These are phyloP conservation scores for Protobothrops flavoviridis DNA, from an alignment of 2,113 vertebrate species.

Conservation along the genomic window DNA sequence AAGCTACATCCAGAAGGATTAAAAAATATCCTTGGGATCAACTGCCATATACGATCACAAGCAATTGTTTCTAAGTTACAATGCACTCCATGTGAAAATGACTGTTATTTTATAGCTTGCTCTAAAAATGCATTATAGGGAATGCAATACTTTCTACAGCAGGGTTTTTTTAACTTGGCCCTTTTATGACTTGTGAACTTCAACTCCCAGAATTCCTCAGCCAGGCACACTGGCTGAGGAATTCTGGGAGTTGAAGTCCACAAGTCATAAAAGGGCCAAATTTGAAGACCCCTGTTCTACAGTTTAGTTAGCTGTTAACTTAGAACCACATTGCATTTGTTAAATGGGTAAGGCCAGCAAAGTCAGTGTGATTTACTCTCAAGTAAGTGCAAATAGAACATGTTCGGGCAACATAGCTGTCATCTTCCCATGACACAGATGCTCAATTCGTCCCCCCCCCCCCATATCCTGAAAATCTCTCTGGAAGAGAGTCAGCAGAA, in stretches of 20 bases:
- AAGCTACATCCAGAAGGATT: neutral
- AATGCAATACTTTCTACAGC: too few relatives aligned
- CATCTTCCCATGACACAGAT: neutral
- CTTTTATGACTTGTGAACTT: too few relatives aligned
- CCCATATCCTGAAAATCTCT: neutral
- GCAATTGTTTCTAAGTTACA: neutral
- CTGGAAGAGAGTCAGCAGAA: neutral
- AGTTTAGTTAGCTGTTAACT: neutral
- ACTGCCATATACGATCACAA: neutral
- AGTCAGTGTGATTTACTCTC: neutral
- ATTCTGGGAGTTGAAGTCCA: too few relatives aligned
- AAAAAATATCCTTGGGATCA: neutral
- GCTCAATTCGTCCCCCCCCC: neutral
- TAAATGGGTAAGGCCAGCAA: neutral
- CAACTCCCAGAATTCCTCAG: too few relatives aligned
- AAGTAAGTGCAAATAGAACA: too few relatives aligned
- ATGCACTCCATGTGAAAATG: neutral
- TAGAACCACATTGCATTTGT: neutral
- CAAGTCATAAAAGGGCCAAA: too few relatives aligned
- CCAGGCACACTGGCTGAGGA: too few relatives aligned
- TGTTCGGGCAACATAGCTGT: neutral
- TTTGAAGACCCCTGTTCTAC: too few relatives aligned
- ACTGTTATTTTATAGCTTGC: neutral
- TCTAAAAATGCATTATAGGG: neutral
- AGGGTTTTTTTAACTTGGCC: too few relatives aligned